Base-by-base conservation (phyloP, 2,888 invertebrate species). In the Zeuzera pyrina region DNA sequence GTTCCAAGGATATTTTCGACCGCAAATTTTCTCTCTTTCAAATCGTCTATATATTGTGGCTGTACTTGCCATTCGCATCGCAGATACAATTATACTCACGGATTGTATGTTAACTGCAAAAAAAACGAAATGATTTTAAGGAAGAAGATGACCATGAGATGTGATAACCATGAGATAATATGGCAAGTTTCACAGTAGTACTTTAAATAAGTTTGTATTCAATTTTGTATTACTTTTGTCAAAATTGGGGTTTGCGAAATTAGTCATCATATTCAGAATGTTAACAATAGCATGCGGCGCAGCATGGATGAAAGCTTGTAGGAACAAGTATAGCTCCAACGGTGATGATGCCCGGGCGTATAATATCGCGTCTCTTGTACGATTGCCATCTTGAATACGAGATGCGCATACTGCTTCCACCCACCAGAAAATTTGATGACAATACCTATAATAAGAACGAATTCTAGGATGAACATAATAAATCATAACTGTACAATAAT, bases 251-350 rank as follows among this genome's bases (percentile, higher is more conserved):
- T 83, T 60, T 16, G 85, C 81, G 45, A 86, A 85, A 21, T 84
- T 69, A 33, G 89, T 79, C 60, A 93, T 79, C 49, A 92, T 77
- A 56, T 88, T 65, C 16, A 79, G 43, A 34, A 79, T 59, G 37
- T 79, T 81, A 13, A 88, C 11, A 83, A 84, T 64, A 85, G 91
- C 44, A 63, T 91, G 91, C 0, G 93, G 93, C 1, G 90, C 89
- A 2, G 91, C 88, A 54, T 93, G 93, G 6, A 91, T 73, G 67
- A 91, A 93, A 2, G 92, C 89, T 62, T 93, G 92, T 7, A 93
- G 77, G 47, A 93, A 91, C 31, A 91, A 85, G 55, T 92, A 93
- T 16, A 93, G 71, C 57, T 93, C 92, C 43, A 89, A 85, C n/a
- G 88, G 86, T 12, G 91, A 88, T 1, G 90, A 88, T 31, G 87